Evolutionary conservation across 2,797 vertebrate genomes (phyloP).

Genomic region (Siniperca undulata): DNA sequence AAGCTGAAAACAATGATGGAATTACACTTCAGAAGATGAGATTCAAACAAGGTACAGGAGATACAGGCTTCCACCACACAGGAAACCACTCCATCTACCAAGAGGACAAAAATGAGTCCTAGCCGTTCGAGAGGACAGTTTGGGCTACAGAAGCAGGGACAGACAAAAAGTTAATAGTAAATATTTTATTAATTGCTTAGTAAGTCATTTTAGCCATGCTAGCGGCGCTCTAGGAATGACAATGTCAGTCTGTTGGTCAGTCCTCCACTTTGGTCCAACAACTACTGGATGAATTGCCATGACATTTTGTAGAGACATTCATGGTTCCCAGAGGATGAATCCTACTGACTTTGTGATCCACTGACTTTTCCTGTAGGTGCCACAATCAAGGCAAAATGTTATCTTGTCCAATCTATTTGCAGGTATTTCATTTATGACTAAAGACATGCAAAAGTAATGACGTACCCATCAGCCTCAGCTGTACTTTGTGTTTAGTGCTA

Average conservation of each 20-base stretch:
- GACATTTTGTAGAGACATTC: background rate
- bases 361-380: background rate
- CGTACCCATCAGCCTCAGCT: background rate
- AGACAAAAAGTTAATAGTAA: background rate
- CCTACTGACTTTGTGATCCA: background rate
- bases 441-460: background rate
- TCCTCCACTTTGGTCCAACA: background rate
- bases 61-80: background rate
- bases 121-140: background rate
- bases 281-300: background rate
- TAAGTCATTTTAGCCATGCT: background rate
- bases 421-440: background rate
- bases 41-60: background rate
- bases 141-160: constrained; percentile 13
- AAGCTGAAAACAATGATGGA: constrained; percentile 3
- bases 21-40: background rate
- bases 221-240: background rate
- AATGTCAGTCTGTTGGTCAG: background rate
- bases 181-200: background rate
- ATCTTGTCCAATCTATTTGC: background rate
- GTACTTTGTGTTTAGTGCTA: too few species aligned
- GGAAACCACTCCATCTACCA: background rate
- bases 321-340: background rate
- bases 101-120: background rate
- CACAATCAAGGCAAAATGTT: background rate